Evolutionary conservation across 2,113 vertebrate genomes (phyloP), one percentile per base, ranked within the genome.

Genomic region (Malaclemys terrapin): DNA sequence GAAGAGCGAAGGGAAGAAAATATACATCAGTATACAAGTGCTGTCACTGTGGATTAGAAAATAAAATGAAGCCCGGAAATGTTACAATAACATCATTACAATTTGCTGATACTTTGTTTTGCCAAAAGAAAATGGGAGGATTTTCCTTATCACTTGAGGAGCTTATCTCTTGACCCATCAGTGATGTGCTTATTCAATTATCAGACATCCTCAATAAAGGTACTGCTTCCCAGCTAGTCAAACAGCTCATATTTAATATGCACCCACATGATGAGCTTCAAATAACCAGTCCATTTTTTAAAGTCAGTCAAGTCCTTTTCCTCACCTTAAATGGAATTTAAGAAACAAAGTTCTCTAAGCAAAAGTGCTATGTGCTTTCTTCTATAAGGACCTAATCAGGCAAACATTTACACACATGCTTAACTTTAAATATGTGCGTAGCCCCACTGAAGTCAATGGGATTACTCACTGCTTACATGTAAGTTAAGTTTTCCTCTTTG

Each of bases 91-190:
- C 42, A 76, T 45, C 27, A 76, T 45, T 76, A 47, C 42, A 45
- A 76, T 47, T 27, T 45, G 25, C 25, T 82, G 38, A 82, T 82
- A 10, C 89, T 94, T 93, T 95, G 95, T 27, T 84, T 88, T 45
- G 22, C 42, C 42, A 27, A 27, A 76, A 72, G 17, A 38, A 72
- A 72, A 72, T 72, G 42, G 24, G 24, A 47, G 42, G 42, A 76
- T 12, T 76, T 47, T 27, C 22, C 12, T 45, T 76, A 27, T 45
- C 12, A 42, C 11, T 76, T 82, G 65, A 88, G 49, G 83, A 89
- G 4, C 29, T 45, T 47, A 2, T 35, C 42, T 10, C 79, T 53
- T 4, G 1, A 0, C 25, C 88, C 42, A 59, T 72, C 0, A 1
- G 69, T 3, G 35, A 49, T 1, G 25, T 12, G 1, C 85, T 87